These are phyloP conservation scores for Ridgeia piscesae DNA, from an alignment of 1,140 invertebrate genomes.

Conservation along the genomic window DNA sequence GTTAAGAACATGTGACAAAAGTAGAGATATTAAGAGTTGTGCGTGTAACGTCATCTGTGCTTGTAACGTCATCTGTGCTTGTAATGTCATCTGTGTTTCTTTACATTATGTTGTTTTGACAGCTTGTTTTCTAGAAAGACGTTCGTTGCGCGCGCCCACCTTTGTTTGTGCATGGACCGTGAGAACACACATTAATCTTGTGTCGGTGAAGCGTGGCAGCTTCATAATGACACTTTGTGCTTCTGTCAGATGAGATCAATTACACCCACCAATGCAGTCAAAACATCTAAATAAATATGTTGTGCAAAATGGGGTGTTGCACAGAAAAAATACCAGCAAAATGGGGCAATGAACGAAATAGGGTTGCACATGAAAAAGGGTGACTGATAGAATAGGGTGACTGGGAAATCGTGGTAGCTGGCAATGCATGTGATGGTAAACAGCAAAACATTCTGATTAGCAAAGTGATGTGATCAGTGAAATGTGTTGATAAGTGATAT, in stretches of 20 bases:
- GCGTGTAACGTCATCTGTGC: too few relatives aligned
- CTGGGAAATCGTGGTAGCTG: background rate
- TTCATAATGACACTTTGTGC: background rate
- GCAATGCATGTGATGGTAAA: too few relatives aligned
- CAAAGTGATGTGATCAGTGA: background rate
- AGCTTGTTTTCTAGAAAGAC: background rate
- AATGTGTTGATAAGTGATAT: too few relatives aligned
- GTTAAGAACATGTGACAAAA: background rate
- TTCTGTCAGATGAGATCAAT: background rate
- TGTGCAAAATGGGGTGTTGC: background rate
- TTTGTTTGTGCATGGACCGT: background rate
- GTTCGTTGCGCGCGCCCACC: background rate
- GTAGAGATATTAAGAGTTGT: background rate
- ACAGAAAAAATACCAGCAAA: background rate
- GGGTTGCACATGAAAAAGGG: too few relatives aligned
- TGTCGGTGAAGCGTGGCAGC: background rate
- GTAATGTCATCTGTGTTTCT: background rate
- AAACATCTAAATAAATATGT: background rate
- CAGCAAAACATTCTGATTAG: background rate
- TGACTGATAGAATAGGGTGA: background rate
- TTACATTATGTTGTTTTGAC: background rate
- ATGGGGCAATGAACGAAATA: background rate
- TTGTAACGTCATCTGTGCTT: background rate
- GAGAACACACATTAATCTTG: background rate
- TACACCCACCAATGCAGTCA: background rate